Conservation (phyloP, 1,140 invertebrate species). For the Drosophila aff. region DNA sequence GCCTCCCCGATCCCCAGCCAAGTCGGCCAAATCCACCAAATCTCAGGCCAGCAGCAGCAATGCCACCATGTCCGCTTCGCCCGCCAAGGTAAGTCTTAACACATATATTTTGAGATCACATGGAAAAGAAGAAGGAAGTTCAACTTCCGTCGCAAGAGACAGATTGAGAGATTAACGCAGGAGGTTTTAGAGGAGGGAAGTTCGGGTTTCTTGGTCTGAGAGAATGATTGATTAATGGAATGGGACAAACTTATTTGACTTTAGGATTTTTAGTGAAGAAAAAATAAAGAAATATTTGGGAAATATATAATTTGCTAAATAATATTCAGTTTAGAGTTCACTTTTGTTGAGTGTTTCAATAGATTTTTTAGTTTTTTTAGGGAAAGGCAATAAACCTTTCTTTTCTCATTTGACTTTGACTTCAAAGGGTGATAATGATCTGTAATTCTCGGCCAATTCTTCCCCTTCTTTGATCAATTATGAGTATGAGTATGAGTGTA, state of each 20-base stretch:
- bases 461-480: neutral
- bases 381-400: constrained; percentile 1
- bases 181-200: neutral
- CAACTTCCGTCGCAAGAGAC: constrained; percentile 4
- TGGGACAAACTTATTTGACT: neutral
- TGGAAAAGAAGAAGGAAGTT: constrained; percentile 12
- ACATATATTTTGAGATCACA: neutral
- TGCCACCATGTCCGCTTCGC: constrained; percentile 71
- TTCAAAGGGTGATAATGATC: neutral
- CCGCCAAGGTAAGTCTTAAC: constrained; percentile 65
- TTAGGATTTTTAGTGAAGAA: no score
- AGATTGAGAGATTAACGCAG: constrained; percentile 10
- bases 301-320: no score
- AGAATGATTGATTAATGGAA: constrained; percentile 12
- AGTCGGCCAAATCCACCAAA: constrained; percentile 62
- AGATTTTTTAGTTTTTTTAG: neutral
- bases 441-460: neutral
- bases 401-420: constrained; percentile 12
- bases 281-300: no score
- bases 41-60: constrained; percentile 76
- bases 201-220: neutral
- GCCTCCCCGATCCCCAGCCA: constrained; percentile 74
- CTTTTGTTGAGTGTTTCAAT: neutral
- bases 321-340: no score
- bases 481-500: no score